Evolutionary conservation across 2,888 invertebrate species (phyloP), one percentile per base, ranked within the genome.

Genomic region (Isotomurus palustris): DNA sequence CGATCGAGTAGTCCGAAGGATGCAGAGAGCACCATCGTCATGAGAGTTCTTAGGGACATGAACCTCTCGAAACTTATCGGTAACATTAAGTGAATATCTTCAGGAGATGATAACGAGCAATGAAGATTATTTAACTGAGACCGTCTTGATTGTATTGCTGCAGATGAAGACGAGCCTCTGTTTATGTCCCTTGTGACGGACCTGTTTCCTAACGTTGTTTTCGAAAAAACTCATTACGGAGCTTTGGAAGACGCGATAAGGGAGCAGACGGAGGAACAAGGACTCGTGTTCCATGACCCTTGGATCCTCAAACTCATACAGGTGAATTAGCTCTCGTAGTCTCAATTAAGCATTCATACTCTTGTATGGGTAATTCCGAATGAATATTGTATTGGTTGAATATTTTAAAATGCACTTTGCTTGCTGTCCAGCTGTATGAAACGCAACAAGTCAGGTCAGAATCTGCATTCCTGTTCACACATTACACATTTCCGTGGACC

Each of bases 11-110:
- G 84, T 8, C 48, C 44, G 2, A 89, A 90, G 76, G 95, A 96
- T 76, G 85, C 88, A 40, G 96, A 96, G 77, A 89, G 91, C 72
- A 93, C 92, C 14, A 95, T 93, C 68, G 95, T 96, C 14, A 96
- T 96, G 95, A 80, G 94, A 72, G 94, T 95, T 12, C 78, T 96
- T 35, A 80, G 95, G 68, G 95, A 96, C 74, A 96, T 96, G 96
- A 96, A 96, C 79, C 80, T 96, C 19, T 95, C 95, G 3, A 96
- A 96, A 77, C 78, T 96, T 50, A 95, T 94, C 69, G 80, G 80
- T 77, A 70, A 32, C 14, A 24, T 47, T 36, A 8, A n/a, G 28
- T 50, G 14, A 32, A 32, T 32, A 8, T 14, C 32, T 32, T 32
- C 8, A 32, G 32, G 8, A 10, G 14, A 19, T 38, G 5, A 19